A percentile compares a stretch with the other conserved stretches of the same genome.
Evolutionary conservation across 2,113 vertebrate species (phyloP).

Genomic region (Phylloscopus whistleri): DNA sequence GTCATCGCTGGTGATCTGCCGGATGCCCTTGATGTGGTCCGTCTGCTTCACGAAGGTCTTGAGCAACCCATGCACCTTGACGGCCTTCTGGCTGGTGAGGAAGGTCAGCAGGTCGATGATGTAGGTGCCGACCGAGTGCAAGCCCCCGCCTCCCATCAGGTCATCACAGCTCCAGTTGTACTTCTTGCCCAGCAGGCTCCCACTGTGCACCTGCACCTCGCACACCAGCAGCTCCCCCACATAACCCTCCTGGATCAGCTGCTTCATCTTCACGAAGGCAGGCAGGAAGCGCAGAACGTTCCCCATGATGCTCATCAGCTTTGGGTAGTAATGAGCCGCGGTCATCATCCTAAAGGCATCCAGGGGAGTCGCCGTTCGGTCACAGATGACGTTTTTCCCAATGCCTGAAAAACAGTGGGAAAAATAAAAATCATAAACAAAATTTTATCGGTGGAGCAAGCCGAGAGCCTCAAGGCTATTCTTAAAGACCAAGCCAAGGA

Average conservation of each 20-base stretch:
- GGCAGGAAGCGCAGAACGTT: constrained; percentile 96
- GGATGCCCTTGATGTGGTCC: constrained; percentile 93
- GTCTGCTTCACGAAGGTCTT: constrained; percentile 99
- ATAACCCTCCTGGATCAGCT: constrained; percentile 93
- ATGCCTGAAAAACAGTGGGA: constrained; percentile 77
- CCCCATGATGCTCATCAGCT: constrained; percentile 98
- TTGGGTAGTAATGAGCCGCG: constrained; percentile 96
- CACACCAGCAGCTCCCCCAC: constrained; percentile 94
- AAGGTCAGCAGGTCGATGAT: constrained; percentile 97
- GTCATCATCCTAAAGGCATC: constrained; percentile 99
- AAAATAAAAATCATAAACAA: not conserved
- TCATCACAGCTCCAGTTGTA: constrained; percentile 99
- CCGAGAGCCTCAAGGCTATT: not conserved
- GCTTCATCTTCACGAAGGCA: constrained; percentile 93
- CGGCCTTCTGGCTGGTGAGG: constrained; percentile 89
- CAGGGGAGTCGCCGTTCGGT: constrained; percentile 92
- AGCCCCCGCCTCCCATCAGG: constrained; percentile 94
- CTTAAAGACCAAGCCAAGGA: not conserved
- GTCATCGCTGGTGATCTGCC: constrained; percentile 98
- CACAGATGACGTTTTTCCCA: constrained; percentile 97
- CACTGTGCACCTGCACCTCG: constrained; percentile 94
- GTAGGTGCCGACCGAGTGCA: constrained; percentile 97
- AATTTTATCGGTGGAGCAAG: not conserved
- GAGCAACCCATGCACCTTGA: constrained; percentile 93
- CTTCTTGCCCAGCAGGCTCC: constrained; percentile 94